Evolutionary conservation across 1,140 invertebrate genomes (phyloP), one percentile per base, ranked within the genome.

Genomic region (Adoxophyes honmai): DNA sequence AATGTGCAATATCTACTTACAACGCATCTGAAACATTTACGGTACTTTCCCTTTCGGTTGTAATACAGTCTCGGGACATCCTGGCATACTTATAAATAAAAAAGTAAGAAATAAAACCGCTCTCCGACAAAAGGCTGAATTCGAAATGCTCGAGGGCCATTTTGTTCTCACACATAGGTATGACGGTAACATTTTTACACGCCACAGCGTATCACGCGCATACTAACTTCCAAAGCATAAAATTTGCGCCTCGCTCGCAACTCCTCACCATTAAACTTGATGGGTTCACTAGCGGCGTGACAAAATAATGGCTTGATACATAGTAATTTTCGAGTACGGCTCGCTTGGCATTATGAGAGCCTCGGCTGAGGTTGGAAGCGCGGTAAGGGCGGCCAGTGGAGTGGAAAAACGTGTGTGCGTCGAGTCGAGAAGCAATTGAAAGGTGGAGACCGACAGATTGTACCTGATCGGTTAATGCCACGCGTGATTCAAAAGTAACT

Each of bases 351-450:
- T 48, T 8, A 28, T 48, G n/a, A n/a, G 18, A 28, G 21, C n/a
- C 7, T 48, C 2, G 21, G 7, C 18, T 18, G 18, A 28, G 42
- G 18, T 10, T 28, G 42, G n/a, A n/a, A 16, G 18, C 16, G 21
- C 6, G 21, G 11, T 18, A 18, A 48, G 42, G 42, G 42, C 5
- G 21, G 4, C 37, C 37, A 10, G n/a, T 21, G 11, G 42, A 21
- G 42, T 48, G 42, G 42, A 48, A 48, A 48, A 48, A 48, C 42
- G 42, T 21, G 42, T 48, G 42, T 48, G 42, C 42, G 42, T 14
- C 18, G 42, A 48, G 42, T 48, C 42, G 42, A 48, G 42, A 48
- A 48, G 42, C 21, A 21, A 48, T 48, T 48, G 42, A 21, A 48
- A 48, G 42, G 42, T 18, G 42, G 21, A 28, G 21, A 28, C 21